A percentile compares a stretch with the other conserved stretches of the same genome.
phyloP scores from a whole-genome alignment of 2,797 vertebrate species.

The Cryptoprocta ferox region DNA sequence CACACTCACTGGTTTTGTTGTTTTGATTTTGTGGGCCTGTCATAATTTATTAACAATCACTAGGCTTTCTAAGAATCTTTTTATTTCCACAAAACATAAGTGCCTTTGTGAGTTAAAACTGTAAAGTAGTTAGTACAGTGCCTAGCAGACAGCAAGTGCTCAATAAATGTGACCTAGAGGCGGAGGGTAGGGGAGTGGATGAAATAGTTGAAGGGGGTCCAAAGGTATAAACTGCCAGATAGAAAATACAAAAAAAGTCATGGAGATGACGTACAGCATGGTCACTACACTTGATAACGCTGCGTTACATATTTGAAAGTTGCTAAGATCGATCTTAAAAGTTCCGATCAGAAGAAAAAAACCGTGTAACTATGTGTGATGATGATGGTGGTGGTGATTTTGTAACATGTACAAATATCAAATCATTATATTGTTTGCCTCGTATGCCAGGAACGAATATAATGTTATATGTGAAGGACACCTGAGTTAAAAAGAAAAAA shows the following conservation, averaged over 20 bases:
- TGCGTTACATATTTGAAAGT: too few species aligned
- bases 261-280: neutral
- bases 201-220: neutral
- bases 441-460: neutral
- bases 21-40: neutral
- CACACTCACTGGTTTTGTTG: neutral
- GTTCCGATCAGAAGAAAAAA: neutral
- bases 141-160: neutral
- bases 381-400: neutral
- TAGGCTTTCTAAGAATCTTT: neutral
- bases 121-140: neutral
- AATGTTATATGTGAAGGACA: neutral
- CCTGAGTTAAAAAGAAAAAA: neutral
- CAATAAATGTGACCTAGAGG: neutral
- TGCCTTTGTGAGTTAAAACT: neutral
- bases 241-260: neutral
- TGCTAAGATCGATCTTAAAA: neutral
- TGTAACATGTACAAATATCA: neutral
- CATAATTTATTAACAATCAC: neutral
- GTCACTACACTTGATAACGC: too few species aligned
- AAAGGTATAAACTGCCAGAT: neutral
- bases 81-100: neutral
- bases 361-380: neutral
- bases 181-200: too few species aligned
- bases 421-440: neutral